A percentile compares a stretch with the other conserved stretches of the same genome.
These are phyloP conservation scores for Strix uralensis DNA, from an alignment of 2,113 vertebrate species.

Conservation along the genomic window DNA sequence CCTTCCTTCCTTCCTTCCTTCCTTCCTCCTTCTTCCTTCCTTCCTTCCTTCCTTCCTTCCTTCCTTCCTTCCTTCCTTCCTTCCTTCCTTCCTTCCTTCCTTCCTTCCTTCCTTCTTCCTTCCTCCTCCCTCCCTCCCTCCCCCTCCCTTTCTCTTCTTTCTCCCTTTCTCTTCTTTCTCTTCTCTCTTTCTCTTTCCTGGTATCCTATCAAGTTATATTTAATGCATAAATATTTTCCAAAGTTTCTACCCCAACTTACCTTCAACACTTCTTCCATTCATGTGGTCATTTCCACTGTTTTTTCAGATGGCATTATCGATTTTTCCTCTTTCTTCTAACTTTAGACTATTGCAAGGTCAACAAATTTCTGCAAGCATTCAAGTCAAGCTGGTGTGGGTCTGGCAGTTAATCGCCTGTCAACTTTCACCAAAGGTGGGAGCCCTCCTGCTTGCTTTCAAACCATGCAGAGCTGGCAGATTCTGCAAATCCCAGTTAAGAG, in stretches of 20 bases:
- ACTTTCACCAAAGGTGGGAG: background rate
- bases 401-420: background rate
- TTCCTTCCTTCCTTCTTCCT: too few species aligned
- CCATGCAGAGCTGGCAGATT: fast-evolving
- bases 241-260: background rate
- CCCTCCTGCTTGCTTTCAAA: background rate
- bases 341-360: background rate
- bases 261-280: background rate
- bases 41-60: too few species aligned
- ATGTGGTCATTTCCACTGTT: background rate
- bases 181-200: fast-evolving
- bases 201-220: too few species aligned
- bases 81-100: too few species aligned
- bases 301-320: background rate
- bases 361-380: background rate
- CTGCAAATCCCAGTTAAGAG: background rate
- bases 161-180: too few species aligned
- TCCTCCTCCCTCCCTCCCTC: too few species aligned
- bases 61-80: too few species aligned
- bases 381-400: background rate
- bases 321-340: background rate
- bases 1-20: too few species aligned
- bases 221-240: background rate
- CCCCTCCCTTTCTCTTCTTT: too few species aligned
- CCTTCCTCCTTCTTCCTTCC: too few species aligned